These are phyloP conservation scores for Myiozetetes cayanensis DNA, from an alignment of 2,113 vertebrate genomes.

Conservation along the genomic window DNA sequence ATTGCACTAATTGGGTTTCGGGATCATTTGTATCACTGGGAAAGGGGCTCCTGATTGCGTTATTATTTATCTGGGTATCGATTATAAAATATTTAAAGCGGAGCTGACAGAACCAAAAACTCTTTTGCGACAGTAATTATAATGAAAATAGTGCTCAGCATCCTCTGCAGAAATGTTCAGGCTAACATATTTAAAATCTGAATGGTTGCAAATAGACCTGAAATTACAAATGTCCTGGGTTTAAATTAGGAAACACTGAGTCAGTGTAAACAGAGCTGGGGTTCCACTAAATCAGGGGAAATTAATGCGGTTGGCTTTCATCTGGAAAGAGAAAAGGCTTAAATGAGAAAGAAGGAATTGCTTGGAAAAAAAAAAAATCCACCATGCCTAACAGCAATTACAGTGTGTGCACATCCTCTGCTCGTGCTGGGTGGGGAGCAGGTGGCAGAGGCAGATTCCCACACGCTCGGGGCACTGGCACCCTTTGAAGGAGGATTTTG, in stretches of 20 bases:
- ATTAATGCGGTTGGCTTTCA: not conserved
- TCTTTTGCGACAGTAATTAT: not conserved
- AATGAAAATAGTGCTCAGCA: not conserved
- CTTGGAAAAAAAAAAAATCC: too few relatives aligned
- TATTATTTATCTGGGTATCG: not conserved
- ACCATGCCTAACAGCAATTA: not conserved
- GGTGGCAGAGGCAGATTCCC: not conserved
- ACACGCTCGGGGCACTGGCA: not conserved
- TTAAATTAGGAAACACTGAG: slow-evolving; percentile 7
- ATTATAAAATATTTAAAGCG: slow-evolving; percentile 33
- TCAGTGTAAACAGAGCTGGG: not conserved
- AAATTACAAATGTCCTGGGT: not conserved
- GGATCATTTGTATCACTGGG: not conserved
- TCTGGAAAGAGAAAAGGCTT: not conserved
- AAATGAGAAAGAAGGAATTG: not conserved
- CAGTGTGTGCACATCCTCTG: not conserved
- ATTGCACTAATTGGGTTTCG: not conserved
- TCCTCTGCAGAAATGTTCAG: not conserved
- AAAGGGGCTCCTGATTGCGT: not conserved
- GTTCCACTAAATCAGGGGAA: not conserved
- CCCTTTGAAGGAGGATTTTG: not conserved
- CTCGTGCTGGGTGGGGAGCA: not conserved
- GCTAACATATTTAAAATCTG: not conserved
- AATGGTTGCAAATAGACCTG: not conserved
- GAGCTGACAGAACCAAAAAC: not conserved